Base-by-base conservation (phyloP, 2,888 invertebrate genomes). In the Boloria euphrosyne region DNA sequence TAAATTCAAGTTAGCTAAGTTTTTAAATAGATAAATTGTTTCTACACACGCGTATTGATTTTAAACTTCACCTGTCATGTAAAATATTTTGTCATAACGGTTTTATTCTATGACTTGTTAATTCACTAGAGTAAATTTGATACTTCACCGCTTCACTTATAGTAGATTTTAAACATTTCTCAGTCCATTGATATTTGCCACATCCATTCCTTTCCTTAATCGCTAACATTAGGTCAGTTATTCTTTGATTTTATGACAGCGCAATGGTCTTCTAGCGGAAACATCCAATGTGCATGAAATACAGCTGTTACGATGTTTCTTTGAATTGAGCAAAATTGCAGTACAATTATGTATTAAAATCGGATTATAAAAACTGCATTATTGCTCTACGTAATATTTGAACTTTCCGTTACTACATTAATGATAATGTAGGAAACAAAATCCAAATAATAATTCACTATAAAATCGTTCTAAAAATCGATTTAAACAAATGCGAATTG, bases 1-100 rank as follows among this genome's bases (percentile, higher is more conserved):
- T 88, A 83, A 89, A 89, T 90, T 91, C 87, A 90, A 89, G 90
- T 91, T 90, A 90, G 87, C 91, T 90, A 90, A 84, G 80, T 80
- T 85, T 86, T 87, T 87, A 86, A 85, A 86, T 88, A 87, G 82
- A 84, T 46, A 82, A 87, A 89, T 90, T 89, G 84, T 87, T 82
- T 84, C 89, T 89, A 89, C 85, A 89, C 85, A 86, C 83, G 84
- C 84, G 60, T 57, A 47, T 53, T 55, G 61, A 58, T 53, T 76
- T 76, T 73, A 73, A 38, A 38, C 76, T 49, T 49, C 31, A 80
- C 78, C 80, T 82, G 81, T 83, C 82, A 81, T 81, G 82, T 80
- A 77, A 74, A 76, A 70, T 70, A 74, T 65, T 65, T 65, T 70
- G 75, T 76, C 74, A 74, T 74, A 73, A 75, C 63, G 51, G 46